Evolutionary conservation across 1,140 invertebrate species (phyloP).

Genomic region (Cotesia chilonis): DNA sequence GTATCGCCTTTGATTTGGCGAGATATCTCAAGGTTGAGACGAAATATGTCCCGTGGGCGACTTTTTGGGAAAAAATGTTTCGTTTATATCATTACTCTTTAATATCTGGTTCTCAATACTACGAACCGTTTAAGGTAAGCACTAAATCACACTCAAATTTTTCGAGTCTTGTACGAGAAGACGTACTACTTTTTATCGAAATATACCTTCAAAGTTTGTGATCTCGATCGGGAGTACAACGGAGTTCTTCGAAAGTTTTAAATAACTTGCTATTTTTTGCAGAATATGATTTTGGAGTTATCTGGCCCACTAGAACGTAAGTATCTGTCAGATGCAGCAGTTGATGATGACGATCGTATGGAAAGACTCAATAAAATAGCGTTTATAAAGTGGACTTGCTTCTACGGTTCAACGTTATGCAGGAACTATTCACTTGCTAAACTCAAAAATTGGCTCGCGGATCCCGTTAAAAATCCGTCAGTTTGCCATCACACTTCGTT

Average conservation of each 20-base stretch:
- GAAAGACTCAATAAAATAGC: slow-evolving; percentile 71
- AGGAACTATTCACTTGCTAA: slow-evolving; percentile 68
- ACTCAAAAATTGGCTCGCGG: slow-evolving; percentile 72
- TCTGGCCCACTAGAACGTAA: too few species aligned
- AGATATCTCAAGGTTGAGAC: slow-evolving; percentile 71
- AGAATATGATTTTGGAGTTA: too few species aligned
- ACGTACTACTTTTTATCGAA: too few species aligned
- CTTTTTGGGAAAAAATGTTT: slow-evolving; percentile 70
- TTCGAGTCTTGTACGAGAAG: too few species aligned
- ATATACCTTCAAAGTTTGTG: too few species aligned
- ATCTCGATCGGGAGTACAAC: too few species aligned
- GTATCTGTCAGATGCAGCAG: neutral
- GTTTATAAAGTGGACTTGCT: slow-evolving; percentile 73
- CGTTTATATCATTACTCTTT: slow-evolving; percentile 64
- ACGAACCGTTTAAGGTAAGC: slow-evolving; percentile 40
- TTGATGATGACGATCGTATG: slow-evolving; percentile 67
- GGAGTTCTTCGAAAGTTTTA: too few species aligned
- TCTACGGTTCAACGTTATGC: slow-evolving; percentile 71
- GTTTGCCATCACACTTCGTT: neutral
- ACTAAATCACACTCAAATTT: neutral
- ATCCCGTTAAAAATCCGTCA: slow-evolving; percentile 49
- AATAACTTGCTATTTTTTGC: too few species aligned
- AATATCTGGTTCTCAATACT: slow-evolving; percentile 46
- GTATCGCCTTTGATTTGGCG: slow-evolving; percentile 67
- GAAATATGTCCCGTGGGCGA: slow-evolving; percentile 73